Percentiles rank a stretch among this genome's conserved stretches.
Evolutionary conservation across 2,888 invertebrate genomes (phyloP).

Genomic region (Tinea semifulvella): DNA sequence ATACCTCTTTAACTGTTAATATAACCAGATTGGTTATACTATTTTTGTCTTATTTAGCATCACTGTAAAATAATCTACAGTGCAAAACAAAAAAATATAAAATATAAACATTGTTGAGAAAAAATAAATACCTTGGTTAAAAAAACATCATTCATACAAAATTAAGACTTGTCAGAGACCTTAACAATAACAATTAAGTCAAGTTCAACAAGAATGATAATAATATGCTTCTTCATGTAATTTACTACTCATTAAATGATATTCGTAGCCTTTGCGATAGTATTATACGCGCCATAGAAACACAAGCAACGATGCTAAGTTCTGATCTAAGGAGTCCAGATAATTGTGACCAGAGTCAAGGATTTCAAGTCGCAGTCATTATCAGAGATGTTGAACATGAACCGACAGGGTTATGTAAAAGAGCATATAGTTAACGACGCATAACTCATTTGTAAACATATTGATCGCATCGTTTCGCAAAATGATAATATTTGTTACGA

Average conservation of each 20-base stretch:
- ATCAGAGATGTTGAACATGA: conserved; percentile 22
- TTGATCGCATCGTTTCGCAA: neutral
- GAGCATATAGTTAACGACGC: conserved; percentile 9
- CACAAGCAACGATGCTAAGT: conserved; percentile 39
- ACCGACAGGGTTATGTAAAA: conserved; percentile 11
- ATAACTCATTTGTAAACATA: conserved; percentile 3
- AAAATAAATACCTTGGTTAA: no score
- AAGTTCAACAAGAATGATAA: conserved; percentile 49
- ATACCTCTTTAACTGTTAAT: no score
- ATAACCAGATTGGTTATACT: no score
- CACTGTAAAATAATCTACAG: no score
- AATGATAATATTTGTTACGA: conserved; percentile 8
- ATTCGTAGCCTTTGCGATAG: conserved; percentile 30
- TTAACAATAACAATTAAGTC: conserved; percentile 26
- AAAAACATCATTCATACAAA: no score
- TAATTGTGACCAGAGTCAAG: conserved; percentile 60
- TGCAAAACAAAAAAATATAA: no score
- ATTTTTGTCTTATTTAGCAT: no score
- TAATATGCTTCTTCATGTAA: conserved; percentile 40
- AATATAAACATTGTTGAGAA: no score
- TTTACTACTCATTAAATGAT: conserved; percentile 42
- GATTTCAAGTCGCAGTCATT: conserved; percentile 39
- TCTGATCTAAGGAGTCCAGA: conserved; percentile 54
- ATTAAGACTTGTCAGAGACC: conserved; percentile 17
- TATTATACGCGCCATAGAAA: conserved; percentile 2